Conservation (phyloP, 2,888 invertebrate genomes). For the Ptychoptera albimana region DNA sequence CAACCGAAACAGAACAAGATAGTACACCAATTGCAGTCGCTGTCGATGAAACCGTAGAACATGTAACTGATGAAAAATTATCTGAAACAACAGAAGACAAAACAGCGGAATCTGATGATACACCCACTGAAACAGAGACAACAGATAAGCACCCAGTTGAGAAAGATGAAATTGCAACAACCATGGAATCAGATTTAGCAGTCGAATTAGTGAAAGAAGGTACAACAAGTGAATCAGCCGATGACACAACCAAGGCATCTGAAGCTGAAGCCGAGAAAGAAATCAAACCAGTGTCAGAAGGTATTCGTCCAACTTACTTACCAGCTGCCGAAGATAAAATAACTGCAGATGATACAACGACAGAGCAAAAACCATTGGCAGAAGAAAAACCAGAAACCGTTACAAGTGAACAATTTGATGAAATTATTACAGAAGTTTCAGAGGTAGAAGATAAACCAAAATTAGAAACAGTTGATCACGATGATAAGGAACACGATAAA, state of each 20-base stretch:
- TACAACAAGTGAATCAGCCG: neutral
- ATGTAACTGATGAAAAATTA: neutral
- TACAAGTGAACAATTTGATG: neutral
- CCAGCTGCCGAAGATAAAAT: neutral
- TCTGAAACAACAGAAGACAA: slow-evolving; percentile 5
- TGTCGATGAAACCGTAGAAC: neutral
- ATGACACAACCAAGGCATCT: neutral
- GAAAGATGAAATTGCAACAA: neutral
- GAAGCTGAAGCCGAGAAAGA: neutral
- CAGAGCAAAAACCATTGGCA: slow-evolving; percentile 22
- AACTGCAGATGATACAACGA: slow-evolving; percentile 5
- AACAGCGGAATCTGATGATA: slow-evolving; percentile 7
- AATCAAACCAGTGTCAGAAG: neutral
- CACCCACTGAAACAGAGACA: slow-evolving; percentile 4
- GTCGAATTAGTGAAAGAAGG: neutral
- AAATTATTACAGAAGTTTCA: slow-evolving; percentile 5
- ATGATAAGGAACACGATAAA: slow-evolving; percentile 2
- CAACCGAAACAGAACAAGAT: slow-evolving; percentile 2
- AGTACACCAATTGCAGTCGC: neutral
- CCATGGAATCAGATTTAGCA: neutral
- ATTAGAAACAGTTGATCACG: slow-evolving; percentile 1
- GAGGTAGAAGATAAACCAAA: slow-evolving; percentile 7
- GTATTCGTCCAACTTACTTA: neutral
- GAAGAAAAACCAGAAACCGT: slow-evolving; percentile 3
- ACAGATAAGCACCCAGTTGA: neutral